These are phyloP conservation scores for Drosophila birchii DNA, from an alignment of 2,888 invertebrate species.

Conservation along the genomic window DNA sequence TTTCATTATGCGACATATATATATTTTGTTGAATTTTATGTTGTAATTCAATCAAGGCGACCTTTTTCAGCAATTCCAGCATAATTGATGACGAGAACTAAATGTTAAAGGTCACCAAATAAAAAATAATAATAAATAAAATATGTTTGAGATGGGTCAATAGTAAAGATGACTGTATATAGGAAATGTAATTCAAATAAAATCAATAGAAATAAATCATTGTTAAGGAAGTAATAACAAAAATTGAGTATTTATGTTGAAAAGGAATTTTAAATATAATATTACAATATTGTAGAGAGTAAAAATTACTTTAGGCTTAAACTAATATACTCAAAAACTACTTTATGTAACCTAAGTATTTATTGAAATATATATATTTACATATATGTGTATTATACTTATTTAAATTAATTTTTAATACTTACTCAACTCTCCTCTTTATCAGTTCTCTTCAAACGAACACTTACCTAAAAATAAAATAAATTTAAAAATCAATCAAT, in stretches of 20 bases:
- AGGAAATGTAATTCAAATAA: slow-evolving; percentile 15
- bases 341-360: not conserved
- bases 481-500: slow-evolving; percentile 1
- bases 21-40: slow-evolving; percentile 30
- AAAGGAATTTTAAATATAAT: not conserved
- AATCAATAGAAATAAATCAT: slow-evolving; percentile 19
- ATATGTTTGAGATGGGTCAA: slow-evolving; percentile 18
- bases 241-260: not conserved
- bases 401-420: not conserved
- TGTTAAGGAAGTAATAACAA: not conserved
- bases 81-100: slow-evolving; percentile 57
- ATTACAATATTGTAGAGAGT: not conserved
- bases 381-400: not conserved
- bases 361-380: too few species aligned
- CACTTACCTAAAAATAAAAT: slow-evolving; percentile 17
- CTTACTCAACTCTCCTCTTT: not conserved
- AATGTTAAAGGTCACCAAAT: slow-evolving; percentile 8
- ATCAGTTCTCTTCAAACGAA: not conserved
- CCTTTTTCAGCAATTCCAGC: slow-evolving; percentile 31
- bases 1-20: slow-evolving; percentile 59
- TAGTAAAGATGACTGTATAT: slow-evolving; percentile 7
- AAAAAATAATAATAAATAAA: slow-evolving; percentile 2
- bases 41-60: slow-evolving; percentile 52
- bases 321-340: too few species aligned
- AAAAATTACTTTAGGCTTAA: not conserved